Evolutionary conservation across 2,888 invertebrate genomes (phyloP), one percentile per base, ranked within the genome.

Genomic region (Osmoderma eremita): DNA sequence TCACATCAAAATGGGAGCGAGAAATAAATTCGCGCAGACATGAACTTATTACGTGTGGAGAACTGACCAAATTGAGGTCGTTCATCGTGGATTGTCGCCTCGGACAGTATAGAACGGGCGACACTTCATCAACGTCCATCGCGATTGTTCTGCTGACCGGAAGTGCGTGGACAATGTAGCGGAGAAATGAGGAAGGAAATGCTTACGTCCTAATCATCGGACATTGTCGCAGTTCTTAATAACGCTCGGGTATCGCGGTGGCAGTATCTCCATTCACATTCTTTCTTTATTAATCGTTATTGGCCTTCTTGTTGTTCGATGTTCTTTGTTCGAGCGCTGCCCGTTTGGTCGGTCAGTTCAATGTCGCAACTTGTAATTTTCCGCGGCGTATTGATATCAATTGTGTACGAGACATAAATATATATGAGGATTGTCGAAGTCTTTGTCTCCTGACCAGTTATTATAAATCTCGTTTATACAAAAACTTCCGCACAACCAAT

Each of bases 141-240:
- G 13, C 51, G 63, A 63, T 63, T 63, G 67, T 63, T 63, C 67
- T 38, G 54, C 36, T 63, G 63, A 67, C 67, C 67, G 67, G 67
- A 67, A 67, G 53, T 63, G 13, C 45, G 30, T 54, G 67, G 56
- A 67, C 67, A 41, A 62, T 42, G 41, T 49, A 42, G 58, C 49
- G 30, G 49, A 45, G 65, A 65, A 65, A 65, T 49, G 39, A 63
- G 63, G 67, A 63, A 67, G 63, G 67, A 67, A 62, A 36, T 56
- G 56, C 63, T 67, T 48, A 54, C 63, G 24, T 51, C 54, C 63
- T 67, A 63, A 67, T 56, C 58, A 53, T 48, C 30, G 48, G 20
- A 58, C 56, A 53, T 58, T 65, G 65, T 41, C 56, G n/a, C 49
- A 39, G 56, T 30, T 6, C 30, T 42, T 63, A 42, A 63, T 63